Evolutionary conservation across 1,140 invertebrate species (phyloP).

Genomic region (Macrocentrus cingulum): DNA sequence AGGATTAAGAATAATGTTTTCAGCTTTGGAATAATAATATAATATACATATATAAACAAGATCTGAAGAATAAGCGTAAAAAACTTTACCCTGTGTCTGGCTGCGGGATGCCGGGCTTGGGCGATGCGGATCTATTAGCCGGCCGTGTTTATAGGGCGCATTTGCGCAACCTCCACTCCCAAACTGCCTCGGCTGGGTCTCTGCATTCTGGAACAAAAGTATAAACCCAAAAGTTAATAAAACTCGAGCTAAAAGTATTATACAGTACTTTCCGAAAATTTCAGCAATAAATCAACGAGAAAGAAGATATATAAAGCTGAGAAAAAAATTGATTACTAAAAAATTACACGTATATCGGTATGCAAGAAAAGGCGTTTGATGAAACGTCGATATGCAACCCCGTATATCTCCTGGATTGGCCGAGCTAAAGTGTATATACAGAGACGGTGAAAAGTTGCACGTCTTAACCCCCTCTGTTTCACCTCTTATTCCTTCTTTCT

Average conservation of each 20-base stretch:
- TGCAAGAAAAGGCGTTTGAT: slow-evolving; percentile 32
- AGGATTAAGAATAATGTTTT: too few species aligned
- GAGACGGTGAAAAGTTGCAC: slow-evolving; percentile 12
- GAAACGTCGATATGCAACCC: slow-evolving; percentile 35
- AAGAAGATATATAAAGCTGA: background rate
- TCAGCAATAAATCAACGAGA: background rate
- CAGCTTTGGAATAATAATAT: too few species aligned
- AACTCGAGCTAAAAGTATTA: too few species aligned
- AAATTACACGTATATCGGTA: slow-evolving; percentile 26
- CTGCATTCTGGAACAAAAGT: slow-evolving; percentile 50
- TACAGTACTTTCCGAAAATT: too few species aligned
- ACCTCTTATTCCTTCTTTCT: background rate
- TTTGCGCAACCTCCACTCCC: slow-evolving; percentile 56
- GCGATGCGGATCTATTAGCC: slow-evolving; percentile 49
- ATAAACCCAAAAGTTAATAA: too few species aligned
- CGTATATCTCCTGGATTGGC: background rate
- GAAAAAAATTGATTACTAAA: background rate
- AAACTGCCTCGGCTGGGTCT: slow-evolving; percentile 47
- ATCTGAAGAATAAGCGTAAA: background rate
- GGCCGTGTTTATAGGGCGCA: slow-evolving; percentile 54
- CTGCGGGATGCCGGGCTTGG: slow-evolving; percentile 51
- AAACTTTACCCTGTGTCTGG: slow-evolving; percentile 48
- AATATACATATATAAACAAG: too few species aligned
- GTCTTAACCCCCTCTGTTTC: slow-evolving; percentile 9
- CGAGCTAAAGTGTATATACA: slow-evolving; percentile 1